Base-by-base conservation (phyloP, 2,113 vertebrate genomes). In the Gnathonemus longibarbis region DNA sequence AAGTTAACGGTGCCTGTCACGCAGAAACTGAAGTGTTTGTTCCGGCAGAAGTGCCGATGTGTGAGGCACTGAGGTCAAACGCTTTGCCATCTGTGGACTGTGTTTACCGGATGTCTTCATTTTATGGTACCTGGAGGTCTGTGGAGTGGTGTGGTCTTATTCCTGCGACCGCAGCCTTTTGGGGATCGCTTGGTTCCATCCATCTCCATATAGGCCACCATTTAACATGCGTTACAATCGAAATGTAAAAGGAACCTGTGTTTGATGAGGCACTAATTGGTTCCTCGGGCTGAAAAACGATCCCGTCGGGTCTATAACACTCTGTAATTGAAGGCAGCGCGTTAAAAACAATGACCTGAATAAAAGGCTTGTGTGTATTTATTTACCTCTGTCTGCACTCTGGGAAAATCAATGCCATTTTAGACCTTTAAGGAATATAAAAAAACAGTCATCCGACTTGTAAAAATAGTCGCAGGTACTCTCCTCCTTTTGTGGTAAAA, bases 251-350 rank as follows among this genome's bases (percentile, higher is more conserved):
- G 31, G 35, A 80, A 39, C 74, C 15, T 19, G 15, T 42, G 74
- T 49, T 48, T 48, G 84, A 48, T 85, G 84, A 86, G 48, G 21
- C 84, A 48, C 48, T 86, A 86, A 48, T 86, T 86, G 84, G 84
- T 31, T 48, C 74, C 45, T 49, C 10, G 13, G 45, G 24, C 45
- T 49, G 24, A 86, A 13, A 86, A 86, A 86, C 15, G 74, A 42
- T 80, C 39, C 42, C 42, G 10, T 17, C 1, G 84, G 45, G 84
- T 86, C 84, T 49, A 27, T 86, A 86, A 86, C 8, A 48, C 10
- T 27, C 13, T 27, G 24, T 86, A 49, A 86, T 49, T 49, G 48
- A 85, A 85, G 84, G 84, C 24, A 50, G 84, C 9, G 21, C 45
- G 48, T 49, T 85, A 24, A 86, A 86, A n/a, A 86, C 84, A 49